phyloP scores from a whole-genome alignment of 2,888 invertebrate genomes.

The Scelioninae gen. 1 region DNA sequence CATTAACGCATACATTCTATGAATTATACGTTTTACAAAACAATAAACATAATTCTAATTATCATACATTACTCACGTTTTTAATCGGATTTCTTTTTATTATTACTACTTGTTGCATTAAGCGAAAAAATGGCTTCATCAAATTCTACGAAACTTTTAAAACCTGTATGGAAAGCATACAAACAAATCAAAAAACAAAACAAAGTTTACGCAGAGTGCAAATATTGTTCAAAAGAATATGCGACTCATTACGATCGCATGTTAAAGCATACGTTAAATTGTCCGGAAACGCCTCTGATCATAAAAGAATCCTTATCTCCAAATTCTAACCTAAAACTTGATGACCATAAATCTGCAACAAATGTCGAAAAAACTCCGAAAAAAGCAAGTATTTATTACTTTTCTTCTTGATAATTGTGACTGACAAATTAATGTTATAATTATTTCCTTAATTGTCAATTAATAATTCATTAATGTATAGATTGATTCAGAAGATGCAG shows the following conservation, averaged over 20 bases:
- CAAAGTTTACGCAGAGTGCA: constrained; percentile 24
- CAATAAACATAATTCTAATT: too few relatives aligned
- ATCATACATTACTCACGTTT: too few relatives aligned
- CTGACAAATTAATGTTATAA: too few relatives aligned
- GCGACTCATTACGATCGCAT: constrained; percentile 23
- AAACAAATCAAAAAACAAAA: constrained; percentile 8
- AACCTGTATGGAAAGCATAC: constrained; percentile 20
- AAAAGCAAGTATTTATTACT: constrained; percentile 1
- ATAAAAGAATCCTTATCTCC: constrained; percentile 12
- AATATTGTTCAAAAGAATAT: constrained; percentile 26
- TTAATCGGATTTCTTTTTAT: too few relatives aligned
- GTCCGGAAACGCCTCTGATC: constrained; percentile 7
- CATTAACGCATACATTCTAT: too few relatives aligned
- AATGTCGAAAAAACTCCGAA: background rate
- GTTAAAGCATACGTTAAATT: constrained; percentile 10
- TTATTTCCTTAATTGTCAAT: too few relatives aligned
- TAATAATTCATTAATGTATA: too few relatives aligned
- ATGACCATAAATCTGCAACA: background rate
- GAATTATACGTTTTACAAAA: too few relatives aligned
- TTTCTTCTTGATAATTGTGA: background rate
- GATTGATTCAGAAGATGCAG: background rate
- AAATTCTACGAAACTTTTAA: constrained; percentile 6
- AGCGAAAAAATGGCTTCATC: background rate
- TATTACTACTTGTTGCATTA: too few relatives aligned
- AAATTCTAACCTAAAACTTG: constrained; percentile 10